These are phyloP conservation scores for Propithecus perrieri DNA, from an alignment of 2,797 vertebrate species.

Conservation along the genomic window DNA sequence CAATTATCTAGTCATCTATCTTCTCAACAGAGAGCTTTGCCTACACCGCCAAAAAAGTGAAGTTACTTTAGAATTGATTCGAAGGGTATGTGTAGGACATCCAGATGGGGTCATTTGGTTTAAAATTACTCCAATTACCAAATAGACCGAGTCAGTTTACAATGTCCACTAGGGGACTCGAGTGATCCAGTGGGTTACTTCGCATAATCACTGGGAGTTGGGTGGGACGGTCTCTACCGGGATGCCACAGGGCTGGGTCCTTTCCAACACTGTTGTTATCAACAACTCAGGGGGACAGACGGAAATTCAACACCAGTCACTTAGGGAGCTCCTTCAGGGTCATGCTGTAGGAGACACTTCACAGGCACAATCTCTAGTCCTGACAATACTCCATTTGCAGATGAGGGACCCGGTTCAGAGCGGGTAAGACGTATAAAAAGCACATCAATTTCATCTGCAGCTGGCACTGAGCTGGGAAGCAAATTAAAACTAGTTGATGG, in stretches of 20 bases:
- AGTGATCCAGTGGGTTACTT: neutral
- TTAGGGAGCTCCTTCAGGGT: accelerated
- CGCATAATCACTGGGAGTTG: neutral
- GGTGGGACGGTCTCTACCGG: neutral
- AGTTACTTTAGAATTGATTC: slow-evolving; percentile 11
- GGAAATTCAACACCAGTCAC: neutral
- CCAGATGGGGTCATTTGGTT: neutral
- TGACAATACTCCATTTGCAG: neutral
- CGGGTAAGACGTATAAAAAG: neutral
- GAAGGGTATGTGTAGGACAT: neutral
- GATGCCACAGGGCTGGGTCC: neutral
- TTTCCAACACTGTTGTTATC: neutral
- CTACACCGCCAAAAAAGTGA: neutral
- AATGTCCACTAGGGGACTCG: neutral
- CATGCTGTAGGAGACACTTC: neutral
- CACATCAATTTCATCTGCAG: neutral
- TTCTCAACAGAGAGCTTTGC: neutral
- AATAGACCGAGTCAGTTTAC: neutral
- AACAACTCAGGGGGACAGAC: neutral
- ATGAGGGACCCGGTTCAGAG: neutral
- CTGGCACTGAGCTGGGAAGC: neutral
- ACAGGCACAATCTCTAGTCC: neutral
- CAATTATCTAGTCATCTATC: neutral
- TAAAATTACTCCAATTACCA: slow-evolving; percentile 7
- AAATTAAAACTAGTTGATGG: slow-evolving; percentile 27